A percentile compares a stretch with the other conserved stretches of the same genome.
phyloP scores from a whole-genome alignment of 2,797 vertebrate species.

The Glossophaga mutica region DNA sequence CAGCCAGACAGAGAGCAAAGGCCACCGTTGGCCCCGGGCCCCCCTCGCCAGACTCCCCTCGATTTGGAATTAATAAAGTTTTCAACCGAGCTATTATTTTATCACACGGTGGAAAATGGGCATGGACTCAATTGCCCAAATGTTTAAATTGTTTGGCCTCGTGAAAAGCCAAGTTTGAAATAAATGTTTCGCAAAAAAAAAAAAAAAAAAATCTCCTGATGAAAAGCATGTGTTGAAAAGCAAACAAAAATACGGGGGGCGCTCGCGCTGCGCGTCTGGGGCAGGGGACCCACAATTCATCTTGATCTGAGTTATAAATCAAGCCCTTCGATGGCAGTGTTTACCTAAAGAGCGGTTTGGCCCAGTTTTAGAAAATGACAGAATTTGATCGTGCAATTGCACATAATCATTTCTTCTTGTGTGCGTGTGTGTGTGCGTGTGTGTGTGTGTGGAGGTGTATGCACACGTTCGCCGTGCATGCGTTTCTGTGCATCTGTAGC shows the following conservation, averaged over 20 bases:
- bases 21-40: accelerated
- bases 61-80: constrained; percentile 33
- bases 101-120: constrained; percentile 13
- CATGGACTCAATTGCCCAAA: background rate
- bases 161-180: constrained; percentile 50
- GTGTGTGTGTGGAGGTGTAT: background rate
- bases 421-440: too few relatives aligned
- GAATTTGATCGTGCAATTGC: background rate
- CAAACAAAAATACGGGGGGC: background rate
- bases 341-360: background rate
- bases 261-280: background rate
- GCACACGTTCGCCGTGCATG: background rate
- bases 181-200: constrained; percentile 16
- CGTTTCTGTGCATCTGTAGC: background rate
- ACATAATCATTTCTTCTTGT: background rate
- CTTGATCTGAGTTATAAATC: background rate
- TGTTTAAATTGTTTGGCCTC: constrained; percentile 48
- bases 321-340: background rate
- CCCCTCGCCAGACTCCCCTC: background rate
- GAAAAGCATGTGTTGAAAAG: constrained; percentile 51
- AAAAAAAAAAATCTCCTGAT: constrained; percentile 17
- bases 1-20: background rate
- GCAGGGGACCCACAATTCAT: background rate
- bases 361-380: background rate
- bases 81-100: constrained; percentile 18